Conservation (phyloP, 2,797 vertebrate genomes). For the Mustela erminea region DNA sequence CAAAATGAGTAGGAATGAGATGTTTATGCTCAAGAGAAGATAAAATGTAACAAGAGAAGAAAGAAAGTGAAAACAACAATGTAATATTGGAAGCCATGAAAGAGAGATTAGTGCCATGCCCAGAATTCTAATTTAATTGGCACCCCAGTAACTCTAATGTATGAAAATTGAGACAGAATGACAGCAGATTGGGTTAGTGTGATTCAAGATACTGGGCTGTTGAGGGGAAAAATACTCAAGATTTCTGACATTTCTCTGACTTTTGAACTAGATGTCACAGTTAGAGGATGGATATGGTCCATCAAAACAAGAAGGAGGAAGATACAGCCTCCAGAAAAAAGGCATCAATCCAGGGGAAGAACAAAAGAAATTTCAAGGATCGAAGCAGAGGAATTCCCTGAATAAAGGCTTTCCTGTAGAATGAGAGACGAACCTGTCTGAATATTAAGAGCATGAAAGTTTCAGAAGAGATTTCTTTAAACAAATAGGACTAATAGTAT, state of each 20-base stretch:
- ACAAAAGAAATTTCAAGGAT: neutral
- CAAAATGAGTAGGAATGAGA: neutral
- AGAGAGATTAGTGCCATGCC: neutral
- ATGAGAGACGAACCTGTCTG: neutral
- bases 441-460: neutral
- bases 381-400: neutral
- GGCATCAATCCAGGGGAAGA: neutral
- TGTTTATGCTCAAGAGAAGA: neutral
- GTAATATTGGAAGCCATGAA: neutral
- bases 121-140: neutral
- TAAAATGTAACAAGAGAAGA: neutral
- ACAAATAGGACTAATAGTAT: neutral
- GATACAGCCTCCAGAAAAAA: neutral
- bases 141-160: neutral
- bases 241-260: neutral
- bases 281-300: neutral
- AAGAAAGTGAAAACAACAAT: neutral
- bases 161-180: neutral
- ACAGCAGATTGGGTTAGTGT: neutral
- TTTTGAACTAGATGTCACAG: neutral
- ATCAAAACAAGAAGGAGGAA: neutral
- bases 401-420: neutral
- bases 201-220: neutral
- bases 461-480: neutral
- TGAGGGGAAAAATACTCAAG: neutral